phyloP scores from a whole-genome alignment of 1,140 invertebrate species.

The Pseudomyrmex flavicornis region DNA sequence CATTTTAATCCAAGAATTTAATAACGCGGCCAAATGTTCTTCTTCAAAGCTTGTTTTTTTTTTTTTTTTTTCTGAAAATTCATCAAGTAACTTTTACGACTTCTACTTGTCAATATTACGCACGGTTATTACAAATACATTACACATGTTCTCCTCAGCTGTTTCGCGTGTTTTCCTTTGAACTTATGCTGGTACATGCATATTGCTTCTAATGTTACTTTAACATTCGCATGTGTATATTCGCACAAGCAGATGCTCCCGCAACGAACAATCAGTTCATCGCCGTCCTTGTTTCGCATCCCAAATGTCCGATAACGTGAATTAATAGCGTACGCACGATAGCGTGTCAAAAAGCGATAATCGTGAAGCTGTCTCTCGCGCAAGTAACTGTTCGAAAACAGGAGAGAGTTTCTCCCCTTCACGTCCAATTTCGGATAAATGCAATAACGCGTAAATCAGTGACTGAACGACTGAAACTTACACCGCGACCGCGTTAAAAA shows the following conservation, averaged over 20 bases:
- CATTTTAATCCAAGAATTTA: slow-evolving; percentile 62
- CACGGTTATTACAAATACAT: not conserved
- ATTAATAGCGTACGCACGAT: slow-evolving; percentile 49
- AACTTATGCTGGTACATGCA: slow-evolving; percentile 34
- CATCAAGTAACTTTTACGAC: not conserved
- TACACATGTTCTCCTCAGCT: not conserved
- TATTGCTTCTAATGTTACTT: not conserved
- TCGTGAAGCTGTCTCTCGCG: slow-evolving; percentile 43
- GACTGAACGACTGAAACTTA: not conserved
- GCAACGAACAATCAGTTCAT: not conserved
- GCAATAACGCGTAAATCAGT: slow-evolving; percentile 26
- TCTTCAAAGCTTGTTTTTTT: no score
- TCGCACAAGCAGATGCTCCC: slow-evolving; percentile 4
- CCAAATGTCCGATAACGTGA: slow-evolving; percentile 9
- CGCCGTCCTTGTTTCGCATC: not conserved
- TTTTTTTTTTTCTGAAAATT: no score
- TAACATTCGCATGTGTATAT: not conserved
- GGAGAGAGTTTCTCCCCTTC: not conserved
- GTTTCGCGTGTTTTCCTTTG: slow-evolving; percentile 14
- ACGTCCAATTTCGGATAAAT: slow-evolving; percentile 9
- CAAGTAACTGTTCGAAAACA: not conserved
- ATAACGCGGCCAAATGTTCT: not conserved
- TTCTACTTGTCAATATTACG: not conserved
- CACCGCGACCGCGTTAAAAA: slow-evolving; percentile 10
- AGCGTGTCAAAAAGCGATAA: slow-evolving; percentile 74